Conservation (phyloP, 23 tunicate genomes). For the Trididemnum nubilum region DNA sequence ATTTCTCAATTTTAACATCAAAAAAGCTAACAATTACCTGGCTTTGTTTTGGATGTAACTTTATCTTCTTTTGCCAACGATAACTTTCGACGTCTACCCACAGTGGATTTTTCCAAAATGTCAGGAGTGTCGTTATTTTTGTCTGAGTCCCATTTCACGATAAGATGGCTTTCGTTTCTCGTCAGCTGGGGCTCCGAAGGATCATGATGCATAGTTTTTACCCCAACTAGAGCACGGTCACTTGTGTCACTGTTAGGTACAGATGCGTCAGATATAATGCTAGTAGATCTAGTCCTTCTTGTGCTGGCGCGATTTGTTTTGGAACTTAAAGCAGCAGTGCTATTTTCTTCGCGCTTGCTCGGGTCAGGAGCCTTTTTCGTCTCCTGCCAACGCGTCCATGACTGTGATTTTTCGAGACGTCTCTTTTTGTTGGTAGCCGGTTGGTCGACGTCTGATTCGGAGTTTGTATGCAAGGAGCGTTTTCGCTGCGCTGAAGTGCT, state of each 20-base stretch:
- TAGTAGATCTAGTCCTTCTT: neutral
- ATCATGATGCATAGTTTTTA: neutral
- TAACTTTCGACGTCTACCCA: constrained; percentile 1
- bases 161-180: constrained; percentile 15
- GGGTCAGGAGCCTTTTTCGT: neutral
- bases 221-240: neutral
- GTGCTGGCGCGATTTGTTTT: neutral
- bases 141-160: constrained; percentile 55
- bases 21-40: too few species aligned
- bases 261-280: neutral
- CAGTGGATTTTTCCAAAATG: constrained; percentile 23
- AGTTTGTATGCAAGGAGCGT: constrained; percentile 3
- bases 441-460: constrained; percentile 40
- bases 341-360: neutral
- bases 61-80: constrained; percentile 5
- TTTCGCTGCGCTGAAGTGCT: constrained; percentile 10
- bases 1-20: too few species aligned
- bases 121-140: constrained; percentile 15
- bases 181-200: neutral
- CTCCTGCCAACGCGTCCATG: constrained; percentile 14
- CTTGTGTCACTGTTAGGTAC: neutral
- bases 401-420: neutral
- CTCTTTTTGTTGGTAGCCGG: neutral
- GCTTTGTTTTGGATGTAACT: neutral
- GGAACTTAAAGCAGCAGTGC: neutral